These are phyloP conservation scores for Acanthopleura granulata DNA, from an alignment of 2,888 invertebrate genomes.

Conservation along the genomic window DNA sequence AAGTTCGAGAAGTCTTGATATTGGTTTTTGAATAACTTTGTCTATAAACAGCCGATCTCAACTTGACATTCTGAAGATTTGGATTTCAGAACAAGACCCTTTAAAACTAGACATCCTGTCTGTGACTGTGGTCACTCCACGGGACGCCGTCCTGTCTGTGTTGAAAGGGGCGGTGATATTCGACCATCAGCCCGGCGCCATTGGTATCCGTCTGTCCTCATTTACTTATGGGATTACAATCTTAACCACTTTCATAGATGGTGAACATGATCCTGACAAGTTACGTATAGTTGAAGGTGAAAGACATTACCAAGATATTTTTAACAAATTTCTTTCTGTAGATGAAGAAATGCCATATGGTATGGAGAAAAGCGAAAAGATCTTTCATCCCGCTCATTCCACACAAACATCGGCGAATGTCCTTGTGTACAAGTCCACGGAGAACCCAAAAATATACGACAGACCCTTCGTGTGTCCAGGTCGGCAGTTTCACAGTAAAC, in stretches of 20 bases:
- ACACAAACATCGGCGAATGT: constrained; percentile 17
- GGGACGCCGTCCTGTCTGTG: constrained; percentile 30
- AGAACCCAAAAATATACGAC: constrained; percentile 30
- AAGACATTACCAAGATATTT: not conserved
- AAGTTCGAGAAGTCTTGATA: too few species aligned
- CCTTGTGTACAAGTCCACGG: constrained; percentile 25
- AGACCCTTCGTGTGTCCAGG: constrained; percentile 25
- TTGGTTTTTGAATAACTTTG: too few species aligned
- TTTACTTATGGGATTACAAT: constrained; percentile 27
- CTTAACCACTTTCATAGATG: constrained; percentile 20
- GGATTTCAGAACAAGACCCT: too few species aligned
- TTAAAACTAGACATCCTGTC: too few species aligned
- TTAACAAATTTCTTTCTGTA: not conserved
- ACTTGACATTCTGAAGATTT: too few species aligned
- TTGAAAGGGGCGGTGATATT: constrained; percentile 18
- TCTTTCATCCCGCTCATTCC: not conserved
- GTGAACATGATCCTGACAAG: constrained; percentile 22
- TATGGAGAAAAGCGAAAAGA: not conserved
- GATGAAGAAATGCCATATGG: not conserved
- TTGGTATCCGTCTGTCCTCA: constrained; percentile 28
- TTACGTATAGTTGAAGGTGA: constrained; percentile 13
- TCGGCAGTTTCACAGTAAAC: constrained; percentile 34
- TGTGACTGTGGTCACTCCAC: constrained; percentile 26
- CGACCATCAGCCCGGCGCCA: constrained; percentile 30
- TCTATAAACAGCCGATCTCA: too few species aligned